These are phyloP conservation scores for Anas platyrhynchos DNA, from an alignment of 2,113 vertebrate genomes.

Conservation along the genomic window DNA sequence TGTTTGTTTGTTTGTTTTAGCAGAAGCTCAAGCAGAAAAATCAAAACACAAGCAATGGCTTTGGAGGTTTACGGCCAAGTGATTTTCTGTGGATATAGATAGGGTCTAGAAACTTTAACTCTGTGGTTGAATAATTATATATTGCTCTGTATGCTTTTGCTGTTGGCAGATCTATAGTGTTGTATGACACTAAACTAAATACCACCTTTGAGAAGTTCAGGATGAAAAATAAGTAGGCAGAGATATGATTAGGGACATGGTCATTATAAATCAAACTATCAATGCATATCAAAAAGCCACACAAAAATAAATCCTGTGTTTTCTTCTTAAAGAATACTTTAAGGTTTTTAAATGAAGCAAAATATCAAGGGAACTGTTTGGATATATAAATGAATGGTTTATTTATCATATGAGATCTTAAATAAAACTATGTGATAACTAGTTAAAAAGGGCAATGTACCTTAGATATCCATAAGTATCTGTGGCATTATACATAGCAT, in stretches of 20 bases:
- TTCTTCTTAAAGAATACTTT: neutral
- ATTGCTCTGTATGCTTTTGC: neutral
- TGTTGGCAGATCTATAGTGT: constrained; percentile 32
- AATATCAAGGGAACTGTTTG: neutral
- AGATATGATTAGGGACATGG: neutral
- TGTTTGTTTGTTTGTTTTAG: neutral
- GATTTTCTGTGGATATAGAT: constrained; percentile 39
- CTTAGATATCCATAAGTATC: neutral
- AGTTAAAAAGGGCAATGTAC: neutral
- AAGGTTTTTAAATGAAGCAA: neutral
- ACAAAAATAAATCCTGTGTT: neutral
- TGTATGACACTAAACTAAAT: constrained; percentile 33
- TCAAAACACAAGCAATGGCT: constrained; percentile 40
- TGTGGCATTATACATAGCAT: neutral
- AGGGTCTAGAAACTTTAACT: constrained; percentile 59
- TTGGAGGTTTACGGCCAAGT: constrained; percentile 61
- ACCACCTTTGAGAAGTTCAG: neutral
- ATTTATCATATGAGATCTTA: neutral
- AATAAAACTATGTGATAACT: neutral
- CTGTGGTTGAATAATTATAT: constrained; percentile 32
- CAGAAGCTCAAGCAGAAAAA: constrained; percentile 66
- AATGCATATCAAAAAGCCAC: neutral
- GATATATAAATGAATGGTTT: neutral
- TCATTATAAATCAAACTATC: neutral
- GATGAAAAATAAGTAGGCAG: neutral